Evolutionary conservation across 2,797 vertebrate genomes (phyloP), one percentile per base, ranked within the genome.

Genomic region (Spatula versicolor): DNA sequence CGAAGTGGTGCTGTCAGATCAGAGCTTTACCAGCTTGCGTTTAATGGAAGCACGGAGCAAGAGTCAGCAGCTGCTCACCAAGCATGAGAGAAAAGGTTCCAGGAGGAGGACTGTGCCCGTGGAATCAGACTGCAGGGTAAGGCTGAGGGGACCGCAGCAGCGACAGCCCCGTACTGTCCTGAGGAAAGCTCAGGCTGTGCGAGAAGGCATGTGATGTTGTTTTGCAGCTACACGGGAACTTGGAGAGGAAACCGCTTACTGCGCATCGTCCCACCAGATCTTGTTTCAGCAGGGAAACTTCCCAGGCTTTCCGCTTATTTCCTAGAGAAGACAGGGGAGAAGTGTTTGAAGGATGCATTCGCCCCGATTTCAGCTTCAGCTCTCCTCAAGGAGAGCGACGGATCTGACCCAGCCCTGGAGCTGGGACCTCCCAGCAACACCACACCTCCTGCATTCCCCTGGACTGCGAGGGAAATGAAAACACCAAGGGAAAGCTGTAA

Each of bases 181-280:
- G 67, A 58, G 1, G 33, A 62, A 88, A 50, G 67, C 25, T 22
- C 68, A 86, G 62, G n/a, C 73, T 81, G 77, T 71, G 77, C 92
- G 66, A 78, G 87, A 68, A 82, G 46, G 41, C 86, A 88, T 13
- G 54, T 73, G 86, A 93, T 86, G 74, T 48, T 94, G 54, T 93
- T 94, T 80, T 92, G 79, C 82, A 94, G 77, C 73, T 69, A 68
- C 33, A 75, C n/a, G 77, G 75, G 78, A 73, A 55, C 48, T 59
- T 71, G 84, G 72, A 91, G 78, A 87, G 78, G 91, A 92, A 95
- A 79, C 56, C 74, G 68, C 52, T 83, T 80, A 66, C 72, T 79
- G 58, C 67, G 58, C 67, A 76, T 31, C 43, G 74, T 46, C 68
- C 68, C 73, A 81, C 39, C 64, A 86, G 5, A 6, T 37, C 58